Evolutionary conservation across 2,888 invertebrate species (phyloP), one percentile per base, ranked within the genome.

Genomic region (Ptilodon capucinus): DNA sequence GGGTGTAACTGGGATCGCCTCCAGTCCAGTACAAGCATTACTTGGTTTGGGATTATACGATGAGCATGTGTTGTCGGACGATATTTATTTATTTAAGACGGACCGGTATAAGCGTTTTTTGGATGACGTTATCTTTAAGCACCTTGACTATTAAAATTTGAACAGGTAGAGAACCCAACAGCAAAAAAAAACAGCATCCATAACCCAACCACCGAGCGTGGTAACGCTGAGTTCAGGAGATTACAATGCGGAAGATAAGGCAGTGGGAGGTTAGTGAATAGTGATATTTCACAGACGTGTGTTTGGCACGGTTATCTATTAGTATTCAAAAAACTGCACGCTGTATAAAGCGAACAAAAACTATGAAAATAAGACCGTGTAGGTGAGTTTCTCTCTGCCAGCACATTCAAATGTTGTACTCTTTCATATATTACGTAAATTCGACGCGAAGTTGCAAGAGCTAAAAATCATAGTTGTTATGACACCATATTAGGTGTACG

Each of bases 121-220:
- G 25, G 17, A 4, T 44, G 23, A 50, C 42, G 8, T 32, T 13
- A 30, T 34, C 32, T 11, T 17, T 38, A 40, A 51, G 39, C 39
- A 50, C 45, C 49, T 51, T 42, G 38, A 41, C 43, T 47, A 60
- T 63, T 42, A 48, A 48, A 19, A 17, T 35, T 35, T 35, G 13
- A 23, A 40, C 64, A 61, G 64, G 57, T 57, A 61, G 45, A n/a
- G 19, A 18, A 32, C 40, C 3, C 32, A 44, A 41, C 46, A 61
- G 60, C 32, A 55, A 61, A 64, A 45, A 64, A 45, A 40, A 25
- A 14, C 34, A 42, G 18, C 41, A 36, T n/a, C n/a, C n/a, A 36
- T 42, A 35, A 11, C 35, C 44, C 44, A 47, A 50, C 57, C n/a
- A 57, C 48, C 47, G 32, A 16, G 2, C 21, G 6, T n/a, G 11